A percentile compares a stretch with the other conserved stretches of the same genome.
These are phyloP conservation scores for Muntiacus reevesi DNA, from an alignment of 2,113 vertebrate species.

Conservation along the genomic window DNA sequence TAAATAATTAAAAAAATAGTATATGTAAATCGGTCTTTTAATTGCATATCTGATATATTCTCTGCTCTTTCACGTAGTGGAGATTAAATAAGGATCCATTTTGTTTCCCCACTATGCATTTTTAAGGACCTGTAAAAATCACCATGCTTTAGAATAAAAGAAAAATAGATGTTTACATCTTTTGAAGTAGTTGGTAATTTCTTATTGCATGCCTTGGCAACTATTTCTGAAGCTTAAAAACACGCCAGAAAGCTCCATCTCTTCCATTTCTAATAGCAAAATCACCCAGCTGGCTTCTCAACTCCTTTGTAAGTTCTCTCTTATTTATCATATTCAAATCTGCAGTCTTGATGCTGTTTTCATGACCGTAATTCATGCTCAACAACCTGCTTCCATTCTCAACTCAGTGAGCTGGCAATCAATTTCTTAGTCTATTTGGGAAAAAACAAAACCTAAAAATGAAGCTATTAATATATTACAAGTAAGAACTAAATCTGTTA, in stretches of 20 bases:
- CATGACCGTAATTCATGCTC: conserved; percentile 65
- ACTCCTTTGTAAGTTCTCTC: not conserved
- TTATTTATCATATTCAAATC: conserved; percentile 62
- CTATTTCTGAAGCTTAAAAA: not conserved
- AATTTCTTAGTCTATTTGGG: conserved; percentile 69
- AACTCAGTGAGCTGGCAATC: conserved; percentile 71
- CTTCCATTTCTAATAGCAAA: not conserved
- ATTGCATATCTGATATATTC: not conserved
- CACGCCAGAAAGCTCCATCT: not conserved
- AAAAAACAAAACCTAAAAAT: conserved; percentile 70
- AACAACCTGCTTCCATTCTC: conserved; percentile 67
- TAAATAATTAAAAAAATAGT: not conserved
- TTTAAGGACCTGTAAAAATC: not conserved
- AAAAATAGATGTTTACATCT: not conserved
- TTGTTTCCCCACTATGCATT: not conserved
- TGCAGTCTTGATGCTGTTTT: conserved; percentile 52
- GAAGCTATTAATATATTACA: conserved; percentile 75
- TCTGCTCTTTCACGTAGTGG: not conserved
- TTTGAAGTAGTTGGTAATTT: not conserved
- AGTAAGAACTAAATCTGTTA: conserved; percentile 65
- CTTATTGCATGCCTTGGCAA: not conserved
- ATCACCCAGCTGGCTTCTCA: not conserved
- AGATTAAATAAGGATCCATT: not conserved
- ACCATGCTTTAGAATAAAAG: not conserved
- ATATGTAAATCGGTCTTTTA: not conserved